Evolutionary conservation across 2,113 vertebrate genomes (phyloP).

Genomic region (Vimba vimba): DNA sequence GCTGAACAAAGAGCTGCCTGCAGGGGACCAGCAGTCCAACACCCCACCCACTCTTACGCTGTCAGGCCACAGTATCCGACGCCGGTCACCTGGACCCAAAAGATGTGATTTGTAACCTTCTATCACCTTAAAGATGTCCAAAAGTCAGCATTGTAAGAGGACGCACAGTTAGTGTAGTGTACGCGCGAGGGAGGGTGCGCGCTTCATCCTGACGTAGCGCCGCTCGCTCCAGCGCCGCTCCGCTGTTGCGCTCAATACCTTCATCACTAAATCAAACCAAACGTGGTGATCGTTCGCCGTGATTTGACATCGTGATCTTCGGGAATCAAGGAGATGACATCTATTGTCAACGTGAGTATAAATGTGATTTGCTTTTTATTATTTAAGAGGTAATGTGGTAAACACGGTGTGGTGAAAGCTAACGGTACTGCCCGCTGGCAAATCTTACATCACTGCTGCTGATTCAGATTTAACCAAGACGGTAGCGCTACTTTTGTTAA

Average conservation of each 20-base stretch:
- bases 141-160: slow-evolving; percentile 9
- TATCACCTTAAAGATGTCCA: not conserved
- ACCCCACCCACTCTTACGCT: not conserved
- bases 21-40: not conserved
- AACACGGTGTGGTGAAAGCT: not conserved
- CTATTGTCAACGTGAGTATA: slow-evolving; percentile 12
- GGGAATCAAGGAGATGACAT: not conserved
- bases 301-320: not conserved
- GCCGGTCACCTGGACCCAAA: not conserved
- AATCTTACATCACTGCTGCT: slow-evolving; percentile 18
- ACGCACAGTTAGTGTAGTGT: not conserved
- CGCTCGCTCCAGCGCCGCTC: not conserved
- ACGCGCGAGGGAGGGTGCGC: not conserved
- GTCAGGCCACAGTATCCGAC: not conserved
- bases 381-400: not conserved
- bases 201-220: slow-evolving; percentile 9
- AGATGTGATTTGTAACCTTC: slow-evolving; percentile 2
- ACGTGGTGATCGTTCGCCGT: not conserved
- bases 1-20: slow-evolving; percentile 27
- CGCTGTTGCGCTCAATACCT: not conserved
- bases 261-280: slow-evolving; percentile 1
- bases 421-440: slow-evolving; percentile 14
- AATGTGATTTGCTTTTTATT: not conserved
- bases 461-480: slow-evolving; percentile 1
- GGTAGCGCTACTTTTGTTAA: not conserved